Conservation (phyloP, 92 coral and sea anemone genomes). For the Umimayanthus kanabou region DNA sequence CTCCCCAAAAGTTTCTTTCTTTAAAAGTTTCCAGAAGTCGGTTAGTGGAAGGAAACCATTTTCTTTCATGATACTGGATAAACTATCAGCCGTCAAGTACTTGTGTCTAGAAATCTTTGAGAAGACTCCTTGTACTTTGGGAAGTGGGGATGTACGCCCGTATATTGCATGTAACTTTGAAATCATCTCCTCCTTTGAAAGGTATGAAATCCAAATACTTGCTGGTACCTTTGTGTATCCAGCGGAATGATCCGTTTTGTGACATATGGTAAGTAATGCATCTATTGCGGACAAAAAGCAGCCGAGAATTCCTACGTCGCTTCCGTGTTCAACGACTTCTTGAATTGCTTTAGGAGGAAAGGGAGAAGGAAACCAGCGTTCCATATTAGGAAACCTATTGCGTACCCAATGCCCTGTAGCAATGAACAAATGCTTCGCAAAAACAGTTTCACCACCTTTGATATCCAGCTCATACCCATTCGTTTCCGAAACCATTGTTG, state of each 20-base stretch:
- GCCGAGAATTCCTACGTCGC: constrained; percentile 46
- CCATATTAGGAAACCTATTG: constrained; percentile 51
- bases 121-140: constrained; percentile 47
- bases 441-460: background rate
- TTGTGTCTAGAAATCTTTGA: constrained; percentile 42
- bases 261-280: constrained; percentile 40
- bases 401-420: constrained; percentile 55
- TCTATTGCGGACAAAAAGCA: constrained; percentile 51
- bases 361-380: constrained; percentile 49
- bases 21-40: constrained; percentile 49
- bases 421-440: constrained; percentile 22
- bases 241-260: constrained; percentile 37
- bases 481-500: background rate
- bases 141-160: constrained; percentile 48
- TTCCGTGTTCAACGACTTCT: constrained; percentile 17
- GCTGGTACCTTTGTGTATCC: background rate
- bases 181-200: constrained; percentile 42
- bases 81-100: constrained; percentile 32
- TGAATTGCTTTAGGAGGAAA: constrained; percentile 40
- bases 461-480: constrained; percentile 34
- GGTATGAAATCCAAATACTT: constrained; percentile 27
- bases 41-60: constrained; percentile 55
- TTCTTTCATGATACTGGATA: constrained; percentile 21
- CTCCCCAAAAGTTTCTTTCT: constrained; percentile 54
- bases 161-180: constrained; percentile 50